A percentile compares a stretch with the other conserved stretches of the same genome.
Evolutionary conservation across 1,140 invertebrate species (phyloP).

Genomic region (Zeugodacus cucurbitae): DNA sequence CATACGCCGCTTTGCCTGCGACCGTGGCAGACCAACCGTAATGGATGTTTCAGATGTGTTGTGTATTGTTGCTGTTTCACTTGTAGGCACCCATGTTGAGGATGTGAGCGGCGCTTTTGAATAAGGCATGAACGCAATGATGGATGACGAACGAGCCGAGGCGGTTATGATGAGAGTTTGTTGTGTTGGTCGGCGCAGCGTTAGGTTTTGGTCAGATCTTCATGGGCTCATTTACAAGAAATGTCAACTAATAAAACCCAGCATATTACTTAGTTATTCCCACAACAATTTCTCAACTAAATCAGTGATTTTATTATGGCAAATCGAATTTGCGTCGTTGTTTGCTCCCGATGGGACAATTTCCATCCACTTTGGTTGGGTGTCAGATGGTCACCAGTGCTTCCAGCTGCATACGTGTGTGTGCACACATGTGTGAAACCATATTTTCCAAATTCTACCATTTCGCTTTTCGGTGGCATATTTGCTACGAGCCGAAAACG

Average conservation of each 20-base stretch:
- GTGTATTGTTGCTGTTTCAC: not conserved
- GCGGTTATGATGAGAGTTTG: not conserved
- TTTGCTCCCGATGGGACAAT: not conserved
- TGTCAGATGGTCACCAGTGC: not conserved
- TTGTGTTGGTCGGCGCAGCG: not conserved
- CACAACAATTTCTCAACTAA: not conserved
- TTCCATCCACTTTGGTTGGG: not conserved
- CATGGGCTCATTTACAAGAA: not conserved
- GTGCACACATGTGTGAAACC: not conserved
- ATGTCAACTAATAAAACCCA: not conserved
- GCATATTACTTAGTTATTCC: not conserved
- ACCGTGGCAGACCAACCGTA: not conserved
- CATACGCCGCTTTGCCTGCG: not conserved
- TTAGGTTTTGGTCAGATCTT: not conserved
- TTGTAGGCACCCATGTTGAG: not conserved
- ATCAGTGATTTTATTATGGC: not conserved
- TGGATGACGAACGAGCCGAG: not conserved
- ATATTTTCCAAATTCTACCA: not conserved
- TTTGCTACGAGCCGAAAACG: too few relatives aligned
- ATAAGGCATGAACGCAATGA: not conserved
- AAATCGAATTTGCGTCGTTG: not conserved
- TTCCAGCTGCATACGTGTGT: not conserved
- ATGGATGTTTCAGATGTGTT: not conserved
- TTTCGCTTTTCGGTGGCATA: too few relatives aligned
- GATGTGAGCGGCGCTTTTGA: not conserved